These are phyloP conservation scores for Neocloeon triangulifer DNA, from an alignment of 1,140 invertebrate species.

Conservation along the genomic window DNA sequence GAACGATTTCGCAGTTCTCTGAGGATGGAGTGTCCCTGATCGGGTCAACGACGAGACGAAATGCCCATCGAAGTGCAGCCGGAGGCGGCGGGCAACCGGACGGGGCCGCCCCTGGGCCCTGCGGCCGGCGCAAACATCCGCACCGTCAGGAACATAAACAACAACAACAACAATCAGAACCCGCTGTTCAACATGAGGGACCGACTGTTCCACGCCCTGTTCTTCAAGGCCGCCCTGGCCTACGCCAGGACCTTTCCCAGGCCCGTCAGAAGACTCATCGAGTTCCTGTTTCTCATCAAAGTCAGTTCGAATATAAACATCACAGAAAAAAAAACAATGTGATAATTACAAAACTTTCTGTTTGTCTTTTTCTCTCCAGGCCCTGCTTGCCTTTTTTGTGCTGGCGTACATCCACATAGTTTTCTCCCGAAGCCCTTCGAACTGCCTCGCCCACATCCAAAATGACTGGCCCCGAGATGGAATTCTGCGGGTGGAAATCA, in stretches of 20 bases:
- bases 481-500: constrained; percentile 89
- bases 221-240: constrained; percentile 71
- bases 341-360: too few species aligned
- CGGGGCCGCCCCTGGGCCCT: too few species aligned
- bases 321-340: too few species aligned
- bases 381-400: constrained; percentile 69
- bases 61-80: too few species aligned
- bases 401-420: constrained; percentile 87
- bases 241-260: constrained; percentile 78
- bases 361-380: constrained; percentile 25
- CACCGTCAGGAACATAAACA: constrained; percentile 13
- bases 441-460: constrained; percentile 76
- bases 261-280: constrained; percentile 63
- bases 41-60: too few species aligned
- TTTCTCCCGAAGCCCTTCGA: constrained; percentile 79
- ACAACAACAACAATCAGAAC: constrained; percentile 23
- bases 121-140: too few species aligned
- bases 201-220: constrained; percentile 84
- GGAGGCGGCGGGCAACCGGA: too few species aligned
- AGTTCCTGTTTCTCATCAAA: constrained; percentile 77
- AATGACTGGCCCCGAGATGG: constrained; percentile 87
- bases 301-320: too few species aligned
- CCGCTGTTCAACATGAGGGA: constrained; percentile 68
- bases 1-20: too few species aligned
- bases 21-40: too few species aligned